Evolutionary conservation across 1,140 invertebrate species (phyloP), one percentile per base, ranked within the genome.

Genomic region (Procambarus clarkii): DNA sequence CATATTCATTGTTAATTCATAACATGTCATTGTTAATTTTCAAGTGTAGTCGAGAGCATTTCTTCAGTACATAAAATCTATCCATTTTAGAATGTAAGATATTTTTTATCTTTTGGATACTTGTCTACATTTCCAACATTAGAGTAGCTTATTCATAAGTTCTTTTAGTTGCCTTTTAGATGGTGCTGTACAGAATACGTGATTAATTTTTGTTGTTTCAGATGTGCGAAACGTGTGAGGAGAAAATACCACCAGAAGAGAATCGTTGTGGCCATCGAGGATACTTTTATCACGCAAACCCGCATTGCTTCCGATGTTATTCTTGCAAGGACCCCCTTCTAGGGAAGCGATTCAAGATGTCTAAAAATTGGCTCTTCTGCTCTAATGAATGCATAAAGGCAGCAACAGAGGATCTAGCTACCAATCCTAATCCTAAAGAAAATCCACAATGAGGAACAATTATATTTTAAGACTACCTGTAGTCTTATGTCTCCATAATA

Each of bases 271-370:
- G 96, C 48, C 96, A 93, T n/a, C 78, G 97, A 94, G 96, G 96
- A 88, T 95, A 97, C 74, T 95, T 97, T 48, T 96, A 97, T 94
- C 97, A 98, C 94, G 97, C 96, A 0, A 95, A 95, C 48, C 96
- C 96, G 83, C 95, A 96, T 78, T 97, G 97, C 92, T 98, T 98
- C 93, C 96, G 96, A 45, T 98, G 97, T 93, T 95, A 95, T 78
- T 95, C 95, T 93, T 98, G 97, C 94, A 95, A 95, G 1, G 97
- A 96, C 93, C 96, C 96, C 89, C 94, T 98, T 44, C 94, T 97
- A 1, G 96, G 96, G 78, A 96, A 94, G 58, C 95, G 95, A 94
- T 95, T 96, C 93, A 95, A 96, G 60, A 91, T 93, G 79, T 90
- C 90, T 48, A 92, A 91, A 69, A 92, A 92, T 44, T 90, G 91